Evolutionary conservation across 2,797 vertebrate species (phyloP).

Genomic region (Champsocephalus esox): DNA sequence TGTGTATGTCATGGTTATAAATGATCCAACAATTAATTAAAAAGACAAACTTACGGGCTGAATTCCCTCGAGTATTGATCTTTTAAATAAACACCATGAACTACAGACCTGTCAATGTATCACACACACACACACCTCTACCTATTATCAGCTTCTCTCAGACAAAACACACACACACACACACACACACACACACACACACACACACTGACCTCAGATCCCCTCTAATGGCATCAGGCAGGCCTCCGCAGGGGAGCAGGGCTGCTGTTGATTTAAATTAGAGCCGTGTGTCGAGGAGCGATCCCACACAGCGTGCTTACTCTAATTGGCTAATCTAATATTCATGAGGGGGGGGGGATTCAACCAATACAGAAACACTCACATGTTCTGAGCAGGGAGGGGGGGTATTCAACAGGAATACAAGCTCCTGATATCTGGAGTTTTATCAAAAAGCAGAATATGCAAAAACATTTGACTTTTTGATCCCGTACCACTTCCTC

Average conservation of each 20-base stretch:
- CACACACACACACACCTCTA: no score
- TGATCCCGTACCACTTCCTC: no score
- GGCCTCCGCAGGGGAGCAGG: slow-evolving; percentile 49
- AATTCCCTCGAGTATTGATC: no score
- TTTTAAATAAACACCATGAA: no score
- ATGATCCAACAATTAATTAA: no score
- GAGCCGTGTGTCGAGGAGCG: slow-evolving; percentile 40
- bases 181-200: slow-evolving; percentile 22
- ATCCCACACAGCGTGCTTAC: slow-evolving; percentile 30
- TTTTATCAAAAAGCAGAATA: no score
- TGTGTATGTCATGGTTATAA: no score
- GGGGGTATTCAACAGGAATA: neutral
- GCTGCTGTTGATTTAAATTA: slow-evolving; percentile 74
- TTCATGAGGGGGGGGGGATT: slow-evolving; percentile 59
- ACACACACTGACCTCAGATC: slow-evolving; percentile 49
- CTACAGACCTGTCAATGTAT: no score
- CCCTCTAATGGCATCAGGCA: slow-evolving; percentile 65
- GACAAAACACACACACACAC: slow-evolving; percentile 22
- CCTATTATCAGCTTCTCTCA: no score
- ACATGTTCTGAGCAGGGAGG: neutral
- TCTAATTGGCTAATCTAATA: slow-evolving; percentile 66
- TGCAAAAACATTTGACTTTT: no score
- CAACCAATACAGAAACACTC: slow-evolving; percentile 41
- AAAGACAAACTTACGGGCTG: no score
- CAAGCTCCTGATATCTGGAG: no score